phyloP scores from a whole-genome alignment of 1,140 invertebrate genomes.

The Penaeus chinensis region DNA sequence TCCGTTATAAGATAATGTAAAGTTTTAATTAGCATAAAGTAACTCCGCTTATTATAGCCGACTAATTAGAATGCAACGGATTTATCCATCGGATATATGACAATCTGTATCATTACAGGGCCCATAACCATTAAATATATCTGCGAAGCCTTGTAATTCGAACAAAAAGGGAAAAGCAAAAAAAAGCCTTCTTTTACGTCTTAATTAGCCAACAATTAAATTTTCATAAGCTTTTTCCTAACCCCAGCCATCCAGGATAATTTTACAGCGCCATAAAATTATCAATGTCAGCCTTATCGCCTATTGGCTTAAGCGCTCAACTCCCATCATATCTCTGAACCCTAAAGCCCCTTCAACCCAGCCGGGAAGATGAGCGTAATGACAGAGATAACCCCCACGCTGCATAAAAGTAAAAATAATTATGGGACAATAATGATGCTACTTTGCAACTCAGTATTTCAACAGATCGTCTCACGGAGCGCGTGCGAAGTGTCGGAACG shows the following conservation, averaged over 20 bases:
- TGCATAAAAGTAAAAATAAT: slow-evolving; percentile 54
- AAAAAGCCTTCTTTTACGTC: slow-evolving; percentile 43
- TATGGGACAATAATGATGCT: slow-evolving; percentile 49
- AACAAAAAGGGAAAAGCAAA: slow-evolving; percentile 7
- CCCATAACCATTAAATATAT: slow-evolving; percentile 47
- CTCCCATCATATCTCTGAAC: not conserved
- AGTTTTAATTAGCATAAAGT: slow-evolving; percentile 39
- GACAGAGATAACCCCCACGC: slow-evolving; percentile 27
- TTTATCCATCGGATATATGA: slow-evolving; percentile 38
- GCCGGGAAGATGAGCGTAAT: slow-evolving; percentile 43
- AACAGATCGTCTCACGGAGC: slow-evolving; percentile 47
- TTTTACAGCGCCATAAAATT: slow-evolving; percentile 54
- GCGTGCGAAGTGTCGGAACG: slow-evolving; percentile 45
- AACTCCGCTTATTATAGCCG: slow-evolving; percentile 38
- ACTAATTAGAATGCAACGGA: slow-evolving; percentile 41
- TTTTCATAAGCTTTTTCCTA: slow-evolving; percentile 58
- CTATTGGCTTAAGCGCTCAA: slow-evolving; percentile 37
- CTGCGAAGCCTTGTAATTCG: slow-evolving; percentile 18
- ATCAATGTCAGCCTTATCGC: slow-evolving; percentile 41
- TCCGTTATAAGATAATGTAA: slow-evolving; percentile 43
- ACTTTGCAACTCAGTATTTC: slow-evolving; percentile 47
- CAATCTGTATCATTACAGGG: slow-evolving; percentile 33
- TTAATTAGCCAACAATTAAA: slow-evolving; percentile 58
- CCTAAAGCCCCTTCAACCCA: not conserved
- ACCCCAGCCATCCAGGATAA: slow-evolving; percentile 55